Conservation (phyloP, 2,888 invertebrate genomes). For the Lasioglossum villosulum region DNA sequence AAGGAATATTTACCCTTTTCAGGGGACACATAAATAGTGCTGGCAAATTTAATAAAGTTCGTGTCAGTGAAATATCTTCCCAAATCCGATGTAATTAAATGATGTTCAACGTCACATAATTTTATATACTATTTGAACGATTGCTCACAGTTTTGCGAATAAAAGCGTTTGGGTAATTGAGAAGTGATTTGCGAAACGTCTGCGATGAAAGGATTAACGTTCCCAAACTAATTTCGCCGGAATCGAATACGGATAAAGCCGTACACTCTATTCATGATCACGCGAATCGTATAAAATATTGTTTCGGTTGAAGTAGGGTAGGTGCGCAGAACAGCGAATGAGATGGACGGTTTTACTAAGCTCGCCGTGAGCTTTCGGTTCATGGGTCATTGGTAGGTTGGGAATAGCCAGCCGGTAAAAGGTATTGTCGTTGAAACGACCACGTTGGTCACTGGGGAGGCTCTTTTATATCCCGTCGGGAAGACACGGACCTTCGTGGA, state of each 20-base stretch:
- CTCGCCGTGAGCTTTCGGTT: conserved; percentile 49
- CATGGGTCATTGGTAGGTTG: conserved; percentile 63
- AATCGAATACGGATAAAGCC: background rate
- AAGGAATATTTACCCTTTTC: too few species aligned
- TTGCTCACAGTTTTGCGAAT: too few species aligned
- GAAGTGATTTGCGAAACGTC: too few species aligned
- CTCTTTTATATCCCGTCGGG: conserved; percentile 69
- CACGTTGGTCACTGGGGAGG: conserved; percentile 70
- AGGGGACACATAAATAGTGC: too few species aligned
- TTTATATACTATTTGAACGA: too few species aligned
- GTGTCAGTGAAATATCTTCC: too few species aligned
- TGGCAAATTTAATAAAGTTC: too few species aligned
- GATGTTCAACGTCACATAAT: too few species aligned
- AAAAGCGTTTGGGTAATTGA: too few species aligned
- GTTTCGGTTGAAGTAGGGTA: background rate
- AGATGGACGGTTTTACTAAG: conserved; percentile 53
- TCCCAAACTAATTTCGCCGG: background rate
- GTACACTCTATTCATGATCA: conserved; percentile 7
- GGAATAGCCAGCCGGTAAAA: conserved; percentile 57
- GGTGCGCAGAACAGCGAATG: conserved; percentile 23
- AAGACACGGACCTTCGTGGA: conserved; percentile 49
- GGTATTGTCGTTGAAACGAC: conserved; percentile 69
- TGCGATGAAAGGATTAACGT: background rate
- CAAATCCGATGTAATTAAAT: too few species aligned
- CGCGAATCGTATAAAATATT: conserved; percentile 1